Percentiles rank a stretch among this genome's conserved stretches.
phyloP scores from a whole-genome alignment of 2,797 vertebrate species.

The Sebastes reedi region DNA sequence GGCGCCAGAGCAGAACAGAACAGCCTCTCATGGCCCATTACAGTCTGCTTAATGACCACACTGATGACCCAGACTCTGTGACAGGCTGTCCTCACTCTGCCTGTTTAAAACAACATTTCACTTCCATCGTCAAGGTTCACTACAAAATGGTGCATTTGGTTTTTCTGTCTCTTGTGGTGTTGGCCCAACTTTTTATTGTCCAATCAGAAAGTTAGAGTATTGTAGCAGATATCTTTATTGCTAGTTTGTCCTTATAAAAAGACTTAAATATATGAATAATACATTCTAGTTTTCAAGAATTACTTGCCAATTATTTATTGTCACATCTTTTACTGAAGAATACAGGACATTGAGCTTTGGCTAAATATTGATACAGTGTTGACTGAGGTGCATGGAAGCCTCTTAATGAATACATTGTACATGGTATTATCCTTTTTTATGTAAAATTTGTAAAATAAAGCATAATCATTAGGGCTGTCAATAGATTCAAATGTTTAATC shows the following conservation, averaged over 20 bases:
- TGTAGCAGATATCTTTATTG: neutral
- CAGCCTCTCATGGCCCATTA: slow-evolving; percentile 82
- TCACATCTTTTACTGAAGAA: neutral
- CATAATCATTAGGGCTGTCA: neutral
- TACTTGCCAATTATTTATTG: neutral
- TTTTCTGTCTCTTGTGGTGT: neutral
- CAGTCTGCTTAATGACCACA: slow-evolving; percentile 77
- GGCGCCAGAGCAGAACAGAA: slow-evolving; percentile 76
- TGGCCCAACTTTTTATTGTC: neutral
- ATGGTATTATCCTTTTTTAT: neutral
- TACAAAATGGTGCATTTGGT: slow-evolving; percentile 22
- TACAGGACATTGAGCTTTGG: neutral
- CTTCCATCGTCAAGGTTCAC: slow-evolving; percentile 32
- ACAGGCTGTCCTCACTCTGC: slow-evolving; percentile 60
- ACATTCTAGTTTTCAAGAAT: neutral
- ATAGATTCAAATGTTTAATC: too few relatives aligned
- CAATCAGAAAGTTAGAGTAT: neutral
- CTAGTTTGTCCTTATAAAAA: neutral
- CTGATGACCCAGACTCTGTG: slow-evolving; percentile 74
- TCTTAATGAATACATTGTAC: neutral
- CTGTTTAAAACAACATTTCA: slow-evolving; percentile 71
- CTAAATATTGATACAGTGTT: neutral
- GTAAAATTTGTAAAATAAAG: neutral
- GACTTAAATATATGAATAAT: neutral
- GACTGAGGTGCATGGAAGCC: neutral